Conservation (phyloP, 2,113 vertebrate genomes). For the Thymallus thymallus region DNA sequence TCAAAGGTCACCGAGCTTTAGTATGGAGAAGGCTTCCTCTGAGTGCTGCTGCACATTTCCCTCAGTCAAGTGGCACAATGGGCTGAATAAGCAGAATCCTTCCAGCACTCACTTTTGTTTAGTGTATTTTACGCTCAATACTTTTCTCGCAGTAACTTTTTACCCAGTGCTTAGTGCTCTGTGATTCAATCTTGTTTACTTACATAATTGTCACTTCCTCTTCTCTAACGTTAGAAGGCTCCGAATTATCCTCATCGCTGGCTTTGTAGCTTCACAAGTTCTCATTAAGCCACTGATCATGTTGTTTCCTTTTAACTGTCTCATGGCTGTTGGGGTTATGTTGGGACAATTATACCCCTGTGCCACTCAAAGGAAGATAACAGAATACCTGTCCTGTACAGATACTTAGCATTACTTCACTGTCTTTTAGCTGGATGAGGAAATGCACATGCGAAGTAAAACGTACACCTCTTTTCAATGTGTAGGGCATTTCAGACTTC, state of each 20-base stretch:
- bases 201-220: not conserved
- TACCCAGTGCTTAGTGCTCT: not conserved
- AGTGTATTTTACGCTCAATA: not conserved
- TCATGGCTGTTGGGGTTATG: not conserved
- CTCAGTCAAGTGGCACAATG: constrained; percentile 63
- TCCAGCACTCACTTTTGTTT: not conserved
- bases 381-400: no score
- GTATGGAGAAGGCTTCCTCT: constrained; percentile 17
- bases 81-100: constrained; percentile 49
- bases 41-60: constrained; percentile 22
- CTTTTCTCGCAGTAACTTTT: not conserved
- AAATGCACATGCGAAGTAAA: no score
- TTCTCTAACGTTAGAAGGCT: not conserved
- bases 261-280: not conserved
- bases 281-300: not conserved
- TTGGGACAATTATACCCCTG: not conserved
- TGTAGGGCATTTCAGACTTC: no score
- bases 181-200: not conserved
- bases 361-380: not conserved
- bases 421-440: no score
- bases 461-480: no score
- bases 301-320: not conserved
- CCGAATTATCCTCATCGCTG: not conserved
- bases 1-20: constrained; percentile 62
- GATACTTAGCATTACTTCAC: no score